These are phyloP conservation scores for Pseudorectes ferrugineus DNA, from an alignment of 2,113 vertebrate species.

Conservation along the genomic window DNA sequence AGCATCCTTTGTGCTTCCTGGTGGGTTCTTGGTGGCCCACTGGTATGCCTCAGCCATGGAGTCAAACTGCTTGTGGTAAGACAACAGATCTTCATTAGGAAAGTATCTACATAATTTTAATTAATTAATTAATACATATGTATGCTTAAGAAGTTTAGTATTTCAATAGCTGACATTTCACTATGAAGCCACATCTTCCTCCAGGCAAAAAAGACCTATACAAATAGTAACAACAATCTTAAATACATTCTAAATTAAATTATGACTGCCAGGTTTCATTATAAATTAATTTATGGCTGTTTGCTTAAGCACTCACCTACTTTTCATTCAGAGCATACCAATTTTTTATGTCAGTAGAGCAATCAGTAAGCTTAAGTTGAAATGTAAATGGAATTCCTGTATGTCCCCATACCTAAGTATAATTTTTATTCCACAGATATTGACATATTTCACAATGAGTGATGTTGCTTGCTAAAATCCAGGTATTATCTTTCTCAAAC, in stretches of 20 bases:
- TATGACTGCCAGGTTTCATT: slow-evolving; percentile 67
- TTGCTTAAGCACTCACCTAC: slow-evolving; percentile 53
- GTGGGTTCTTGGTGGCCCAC: neutral
- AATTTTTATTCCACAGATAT: neutral
- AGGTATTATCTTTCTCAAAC: neutral
- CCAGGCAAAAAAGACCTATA: slow-evolving; percentile 31
- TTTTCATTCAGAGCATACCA: slow-evolving; percentile 17
- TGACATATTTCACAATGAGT: neutral
- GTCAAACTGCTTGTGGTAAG: neutral
- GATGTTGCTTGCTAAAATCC: neutral
- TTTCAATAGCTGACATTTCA: slow-evolving; percentile 37
- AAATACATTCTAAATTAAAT: slow-evolving; percentile 67
- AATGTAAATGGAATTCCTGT: slow-evolving; percentile 34
- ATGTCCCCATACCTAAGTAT: neutral
- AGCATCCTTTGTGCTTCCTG: neutral
- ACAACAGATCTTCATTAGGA: slow-evolving; percentile 1
- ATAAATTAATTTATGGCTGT: slow-evolving; percentile 65
- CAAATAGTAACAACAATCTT: slow-evolving; percentile 42
- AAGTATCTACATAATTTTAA: slow-evolving; percentile 2
- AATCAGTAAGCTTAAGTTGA: slow-evolving; percentile 17
- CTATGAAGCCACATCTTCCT: slow-evolving; percentile 28
- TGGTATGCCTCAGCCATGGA: neutral
- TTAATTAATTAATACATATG: slow-evolving; percentile 35
- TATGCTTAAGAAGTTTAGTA: neutral
- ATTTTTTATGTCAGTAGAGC: slow-evolving; percentile 34